phyloP scores from a whole-genome alignment of 2,797 vertebrate genomes.

The Rhabdomys pumilio region DNA sequence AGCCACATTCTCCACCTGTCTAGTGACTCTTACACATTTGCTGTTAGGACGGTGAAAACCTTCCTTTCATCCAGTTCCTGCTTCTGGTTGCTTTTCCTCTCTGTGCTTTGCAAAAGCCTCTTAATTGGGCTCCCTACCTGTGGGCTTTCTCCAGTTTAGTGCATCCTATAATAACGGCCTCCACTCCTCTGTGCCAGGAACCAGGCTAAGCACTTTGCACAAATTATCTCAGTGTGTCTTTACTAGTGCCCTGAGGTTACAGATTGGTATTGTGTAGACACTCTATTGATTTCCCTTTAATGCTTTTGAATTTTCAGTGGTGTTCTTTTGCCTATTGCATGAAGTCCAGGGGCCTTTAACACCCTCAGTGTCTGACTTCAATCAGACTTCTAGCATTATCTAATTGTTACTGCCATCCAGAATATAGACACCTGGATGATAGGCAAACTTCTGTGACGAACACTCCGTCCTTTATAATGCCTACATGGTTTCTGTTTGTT shows the following conservation, averaged over 20 bases:
- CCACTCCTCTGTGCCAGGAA: not conserved
- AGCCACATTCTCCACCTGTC: not conserved
- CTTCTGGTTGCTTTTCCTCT: conserved; percentile 6
- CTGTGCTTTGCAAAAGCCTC: conserved; percentile 30
- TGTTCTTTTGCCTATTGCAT: conserved; percentile 41
- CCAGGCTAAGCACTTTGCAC: not conserved
- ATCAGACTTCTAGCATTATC: not conserved
- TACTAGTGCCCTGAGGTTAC: not conserved
- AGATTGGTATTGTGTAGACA: not conserved
- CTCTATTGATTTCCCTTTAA: conserved; percentile 67
- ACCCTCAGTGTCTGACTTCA: not conserved
- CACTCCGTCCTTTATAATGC: not conserved
- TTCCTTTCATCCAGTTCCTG: conserved; percentile 25
- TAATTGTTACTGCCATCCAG: not conserved
- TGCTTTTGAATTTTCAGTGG: conserved; percentile 38
- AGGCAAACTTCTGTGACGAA: not conserved
- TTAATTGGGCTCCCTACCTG: conserved; percentile 41
- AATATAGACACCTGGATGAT: not conserved
- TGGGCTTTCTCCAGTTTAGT: conserved; percentile 15
- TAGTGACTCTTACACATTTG: not conserved
- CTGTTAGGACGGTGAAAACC: not conserved
- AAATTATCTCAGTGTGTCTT: conserved; percentile 70
- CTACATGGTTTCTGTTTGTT: not conserved
- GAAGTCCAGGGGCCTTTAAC: conserved; percentile 17
- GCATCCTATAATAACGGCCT: conserved; percentile 1